Percentiles rank a stretch among this genome's conserved stretches.
phyloP scores from a whole-genome alignment of 2,113 vertebrate genomes.

The Piaya cayana region DNA sequence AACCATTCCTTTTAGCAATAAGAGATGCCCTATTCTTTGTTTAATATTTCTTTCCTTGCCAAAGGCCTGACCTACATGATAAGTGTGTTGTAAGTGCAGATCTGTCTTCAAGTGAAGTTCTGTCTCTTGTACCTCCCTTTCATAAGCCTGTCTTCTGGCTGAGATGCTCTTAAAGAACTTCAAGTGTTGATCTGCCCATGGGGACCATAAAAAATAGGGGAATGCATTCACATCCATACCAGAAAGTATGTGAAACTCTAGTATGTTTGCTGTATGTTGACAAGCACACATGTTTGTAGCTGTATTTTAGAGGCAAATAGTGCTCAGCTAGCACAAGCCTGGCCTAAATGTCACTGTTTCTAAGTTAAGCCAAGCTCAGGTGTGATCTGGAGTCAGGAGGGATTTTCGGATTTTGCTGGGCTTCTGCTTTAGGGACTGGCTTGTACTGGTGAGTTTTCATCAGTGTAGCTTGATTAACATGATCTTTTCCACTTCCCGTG shows the following conservation, averaged over 20 bases:
- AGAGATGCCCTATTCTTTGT: not conserved
- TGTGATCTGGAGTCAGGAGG: not conserved
- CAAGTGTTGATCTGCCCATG: not conserved
- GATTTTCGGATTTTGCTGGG: not conserved
- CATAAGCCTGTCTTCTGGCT: not conserved
- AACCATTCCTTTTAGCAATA: not conserved
- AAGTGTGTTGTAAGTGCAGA: not conserved
- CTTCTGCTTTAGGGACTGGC: not conserved
- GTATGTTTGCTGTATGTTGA: not conserved
- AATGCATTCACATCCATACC: not conserved
- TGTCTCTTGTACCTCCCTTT: not conserved
- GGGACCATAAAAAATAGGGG: not conserved
- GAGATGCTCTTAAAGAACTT: not conserved
- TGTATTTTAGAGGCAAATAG: not conserved
- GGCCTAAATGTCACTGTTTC: not conserved
- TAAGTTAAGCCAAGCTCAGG: not conserved
- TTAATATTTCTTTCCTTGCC: slow-evolving; percentile 9
- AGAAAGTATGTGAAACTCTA: slow-evolving; percentile 10
- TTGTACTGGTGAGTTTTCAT: not conserved
- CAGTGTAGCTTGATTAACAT: not conserved
- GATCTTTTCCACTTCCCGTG: not conserved
- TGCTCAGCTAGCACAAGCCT: not conserved
- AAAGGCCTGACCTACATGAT: not conserved
- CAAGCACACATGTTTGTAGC: not conserved
- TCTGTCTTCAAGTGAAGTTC: not conserved